These are phyloP conservation scores for Ameiurus melas DNA, from an alignment of 2,113 vertebrate species.

Conservation along the genomic window DNA sequence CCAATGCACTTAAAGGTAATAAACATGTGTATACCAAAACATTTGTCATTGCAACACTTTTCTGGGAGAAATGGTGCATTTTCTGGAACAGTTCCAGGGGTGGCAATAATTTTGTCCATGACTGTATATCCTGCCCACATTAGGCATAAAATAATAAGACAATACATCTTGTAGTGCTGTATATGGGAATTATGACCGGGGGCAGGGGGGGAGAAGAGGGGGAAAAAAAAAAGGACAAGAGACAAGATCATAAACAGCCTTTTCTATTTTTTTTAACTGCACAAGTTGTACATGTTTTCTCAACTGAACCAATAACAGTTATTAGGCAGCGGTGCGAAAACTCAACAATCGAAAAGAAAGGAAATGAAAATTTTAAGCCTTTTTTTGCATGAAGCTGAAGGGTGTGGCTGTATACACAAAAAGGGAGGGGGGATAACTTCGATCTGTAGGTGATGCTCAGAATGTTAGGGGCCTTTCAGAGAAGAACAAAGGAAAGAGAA, in stretches of 20 bases:
- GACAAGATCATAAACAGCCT: conserved; percentile 34
- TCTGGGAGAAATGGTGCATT: too few relatives aligned
- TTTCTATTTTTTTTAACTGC: conserved; percentile 72
- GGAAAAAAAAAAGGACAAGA: conserved; percentile 19
- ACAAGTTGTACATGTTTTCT: conserved; percentile 69
- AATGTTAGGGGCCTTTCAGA: conserved; percentile 35
- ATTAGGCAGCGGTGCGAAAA: conserved; percentile 64
- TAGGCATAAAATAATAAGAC: too few relatives aligned
- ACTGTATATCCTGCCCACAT: too few relatives aligned
- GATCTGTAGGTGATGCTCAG: conserved; percentile 52
- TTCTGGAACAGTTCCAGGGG: too few relatives aligned
- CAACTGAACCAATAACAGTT: conserved; percentile 67
- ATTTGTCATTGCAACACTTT: too few relatives aligned
- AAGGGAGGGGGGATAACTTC: conserved; percentile 34
- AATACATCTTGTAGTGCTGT: too few relatives aligned
- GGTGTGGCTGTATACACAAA: conserved; percentile 41
- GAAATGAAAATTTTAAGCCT: neutral
- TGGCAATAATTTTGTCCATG: too few relatives aligned
- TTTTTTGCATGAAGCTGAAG: conserved; percentile 51
- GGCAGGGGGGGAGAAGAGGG: too few relatives aligned
- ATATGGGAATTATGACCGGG: too few relatives aligned
- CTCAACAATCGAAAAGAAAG: conserved; percentile 57
- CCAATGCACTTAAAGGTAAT: too few relatives aligned
- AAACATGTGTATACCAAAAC: too few relatives aligned
- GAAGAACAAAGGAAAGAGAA: conserved; percentile 41